Evolutionary conservation across 2,797 vertebrate genomes (phyloP).

Genomic region (Amblyopsis hoosieri): DNA sequence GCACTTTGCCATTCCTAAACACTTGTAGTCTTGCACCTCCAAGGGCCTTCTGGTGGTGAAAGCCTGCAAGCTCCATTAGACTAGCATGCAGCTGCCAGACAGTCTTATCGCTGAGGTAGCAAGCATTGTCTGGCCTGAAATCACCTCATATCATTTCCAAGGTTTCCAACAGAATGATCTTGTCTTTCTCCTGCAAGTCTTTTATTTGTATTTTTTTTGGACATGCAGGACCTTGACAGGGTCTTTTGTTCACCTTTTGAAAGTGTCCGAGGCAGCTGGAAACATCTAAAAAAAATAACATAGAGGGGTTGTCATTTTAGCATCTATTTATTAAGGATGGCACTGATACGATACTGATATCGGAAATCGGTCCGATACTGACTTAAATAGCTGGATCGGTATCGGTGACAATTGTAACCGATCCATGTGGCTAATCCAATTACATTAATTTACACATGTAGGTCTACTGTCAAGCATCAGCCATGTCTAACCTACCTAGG

Average conservation of each 20-base stretch:
- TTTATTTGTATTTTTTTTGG: conserved; percentile 42
- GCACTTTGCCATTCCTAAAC: conserved; percentile 68
- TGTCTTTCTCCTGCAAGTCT: conserved; percentile 42
- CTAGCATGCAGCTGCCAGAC: conserved; percentile 62
- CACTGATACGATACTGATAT: too few relatives aligned
- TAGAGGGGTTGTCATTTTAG: conserved; percentile 55
- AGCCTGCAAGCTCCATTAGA: conserved; percentile 45
- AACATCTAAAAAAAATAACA: conserved; percentile 67
- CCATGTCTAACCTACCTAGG: too few relatives aligned
- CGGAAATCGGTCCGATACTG: too few relatives aligned
- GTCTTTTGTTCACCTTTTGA: conserved; percentile 60
- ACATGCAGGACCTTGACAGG: conserved; percentile 46
- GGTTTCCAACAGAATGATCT: background rate
- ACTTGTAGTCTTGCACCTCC: conserved; percentile 61
- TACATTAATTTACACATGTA: too few relatives aligned
- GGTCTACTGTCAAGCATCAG: too few relatives aligned
- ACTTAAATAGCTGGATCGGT: too few relatives aligned
- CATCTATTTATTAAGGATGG: conserved; percentile 8
- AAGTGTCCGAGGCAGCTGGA: conserved; percentile 47
- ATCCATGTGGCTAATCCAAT: too few relatives aligned
- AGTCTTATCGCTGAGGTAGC: background rate
- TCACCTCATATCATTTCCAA: background rate
- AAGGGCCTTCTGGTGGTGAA: conserved; percentile 57
- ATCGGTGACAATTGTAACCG: too few relatives aligned
- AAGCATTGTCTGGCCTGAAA: background rate